Base-by-base conservation (phyloP, 2,888 invertebrate species). In the Perizoma affinitatum region DNA sequence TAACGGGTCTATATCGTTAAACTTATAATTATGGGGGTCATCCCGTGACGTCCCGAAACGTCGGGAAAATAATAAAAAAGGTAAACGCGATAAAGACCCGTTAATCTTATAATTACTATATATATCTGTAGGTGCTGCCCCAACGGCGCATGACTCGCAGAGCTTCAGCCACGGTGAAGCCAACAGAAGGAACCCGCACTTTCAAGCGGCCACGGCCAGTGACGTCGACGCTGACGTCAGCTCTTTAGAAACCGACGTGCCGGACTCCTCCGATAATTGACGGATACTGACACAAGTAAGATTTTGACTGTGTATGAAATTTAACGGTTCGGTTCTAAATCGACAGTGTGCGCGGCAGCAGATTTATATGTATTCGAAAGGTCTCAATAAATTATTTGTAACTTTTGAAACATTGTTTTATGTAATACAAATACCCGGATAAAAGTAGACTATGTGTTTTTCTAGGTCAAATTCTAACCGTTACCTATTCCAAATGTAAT, bases 161-260 rank as follows among this genome's bases (percentile, higher is more conserved):
- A 63, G 48, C 53, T 61, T 62, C 58, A 59, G 63, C 33, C 61
- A 54, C 49, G 66, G 56, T 6, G 67, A 63, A 22, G 36, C 59
- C 0, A 58, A 58, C 0, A 55, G 61, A 7, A 54, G 62, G 22
- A 50, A 35, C n/a, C 59, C 65, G 6, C 54, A 40, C 6, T 36
- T 7, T 1, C 54, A 11, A 22, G 40, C 8, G 4, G 63, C 61
- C 46, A 68, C 69, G 0, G 70, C 77, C 4, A 90, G 88, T 48
- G 90, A 88, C 54, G 70, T 76, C 2, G 90, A 90, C 35, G 91
- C 89, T 0, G 91, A 91, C 58, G 76, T 90, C 54, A 90, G 90
- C 61, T 91, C 91, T 1, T 61, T 84, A 9, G 89, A 83, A 64
- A 90, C 90, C 0, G 90, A 90, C 54, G 79, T 76, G 33, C 79